phyloP scores from a whole-genome alignment of 2,797 vertebrate species.

The Babyrousa celebensis region DNA sequence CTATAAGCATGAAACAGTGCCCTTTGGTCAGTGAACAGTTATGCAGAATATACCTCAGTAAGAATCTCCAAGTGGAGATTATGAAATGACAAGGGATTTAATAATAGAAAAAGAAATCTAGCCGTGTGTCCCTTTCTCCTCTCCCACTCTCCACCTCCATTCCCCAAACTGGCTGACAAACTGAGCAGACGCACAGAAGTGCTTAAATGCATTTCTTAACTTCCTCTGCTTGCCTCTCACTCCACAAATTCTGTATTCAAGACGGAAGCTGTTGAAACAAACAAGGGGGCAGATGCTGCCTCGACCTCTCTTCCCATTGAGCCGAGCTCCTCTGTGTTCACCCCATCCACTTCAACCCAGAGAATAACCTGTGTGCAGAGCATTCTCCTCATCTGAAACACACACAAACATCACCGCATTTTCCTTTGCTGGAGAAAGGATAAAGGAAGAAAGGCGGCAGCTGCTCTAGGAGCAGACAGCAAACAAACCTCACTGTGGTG shows the following conservation, averaged over 20 bases:
- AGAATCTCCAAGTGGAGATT: conserved; percentile 17
- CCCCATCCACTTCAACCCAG: conserved; percentile 72
- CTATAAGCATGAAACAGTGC: conserved; percentile 12
- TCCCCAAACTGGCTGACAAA: conserved; percentile 47
- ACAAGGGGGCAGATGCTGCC: conserved; percentile 83
- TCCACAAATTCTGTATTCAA: conserved; percentile 60
- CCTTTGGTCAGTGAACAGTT: conserved; percentile 45
- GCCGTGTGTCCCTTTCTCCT: conserved; percentile 48
- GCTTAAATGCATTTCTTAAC: conserved; percentile 69
- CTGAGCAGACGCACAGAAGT: background rate
- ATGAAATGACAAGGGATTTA: conserved; percentile 76
- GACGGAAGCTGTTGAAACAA: conserved; percentile 81
- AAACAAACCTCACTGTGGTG: conserved; percentile 68
- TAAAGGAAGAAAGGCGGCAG: conserved; percentile 87
- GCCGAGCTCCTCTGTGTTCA: conserved; percentile 73
- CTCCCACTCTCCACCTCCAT: conserved; percentile 47
- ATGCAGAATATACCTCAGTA: conserved; percentile 35
- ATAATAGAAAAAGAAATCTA: conserved; percentile 74
- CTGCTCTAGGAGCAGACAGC: conserved; percentile 71
- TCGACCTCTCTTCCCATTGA: conserved; percentile 83
- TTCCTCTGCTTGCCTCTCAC: conserved; percentile 52
- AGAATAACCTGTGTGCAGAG: conserved; percentile 78
- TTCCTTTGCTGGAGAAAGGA: conserved; percentile 84
- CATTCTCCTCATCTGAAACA: conserved; percentile 77
- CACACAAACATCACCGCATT: conserved; percentile 80